Base-by-base conservation (phyloP, 2,888 invertebrate genomes). In the Aphodius sticticus region DNA sequence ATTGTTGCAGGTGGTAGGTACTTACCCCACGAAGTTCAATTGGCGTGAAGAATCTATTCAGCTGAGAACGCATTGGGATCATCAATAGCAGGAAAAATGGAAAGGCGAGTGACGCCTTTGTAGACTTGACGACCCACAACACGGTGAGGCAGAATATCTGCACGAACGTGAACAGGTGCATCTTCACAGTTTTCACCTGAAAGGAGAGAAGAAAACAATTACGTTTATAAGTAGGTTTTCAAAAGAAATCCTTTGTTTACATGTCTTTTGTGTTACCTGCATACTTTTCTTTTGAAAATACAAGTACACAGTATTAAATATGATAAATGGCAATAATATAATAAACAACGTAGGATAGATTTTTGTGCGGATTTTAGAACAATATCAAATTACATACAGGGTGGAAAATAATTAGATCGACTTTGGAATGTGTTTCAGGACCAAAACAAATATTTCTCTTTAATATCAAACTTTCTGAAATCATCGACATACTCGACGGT, bases 81-180 rank as follows among this genome's bases (percentile, higher is more conserved):
- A 98, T 95, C 82, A 98, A 90, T 81, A 97, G 94, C 76, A 99
- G 92, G 89, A 98, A 96, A 91, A 99, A 98, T 3, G 99, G 99
- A 88, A 99, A 95, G 15, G 96, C 96, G 80, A 99, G 91, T 0
- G 98, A 97, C 82, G 96, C 94, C 77, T 92, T 92, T 3, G 97
- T 96, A 16, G 96, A 96, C 90, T 99, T 99, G 16, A 99, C 96
- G 9, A 93, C 91, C 95, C 97, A 98, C 78, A 99, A 91, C 26
- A 96, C 83, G 0, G 91, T 92, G 84, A 99, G 91, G 85, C 96
- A 95, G 2, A 93, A 87, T 78, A 96, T 89, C 90, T 99, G 99
- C 83, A 97, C 93, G 71, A 94, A 86, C 0, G 99, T 99, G 90
- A 94, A 98, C 83, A 96, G 87, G 90, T 98, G 96, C 97, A 99